phyloP scores from a whole-genome alignment of 2,113 vertebrate genomes.

The Brevimyrus niger region DNA sequence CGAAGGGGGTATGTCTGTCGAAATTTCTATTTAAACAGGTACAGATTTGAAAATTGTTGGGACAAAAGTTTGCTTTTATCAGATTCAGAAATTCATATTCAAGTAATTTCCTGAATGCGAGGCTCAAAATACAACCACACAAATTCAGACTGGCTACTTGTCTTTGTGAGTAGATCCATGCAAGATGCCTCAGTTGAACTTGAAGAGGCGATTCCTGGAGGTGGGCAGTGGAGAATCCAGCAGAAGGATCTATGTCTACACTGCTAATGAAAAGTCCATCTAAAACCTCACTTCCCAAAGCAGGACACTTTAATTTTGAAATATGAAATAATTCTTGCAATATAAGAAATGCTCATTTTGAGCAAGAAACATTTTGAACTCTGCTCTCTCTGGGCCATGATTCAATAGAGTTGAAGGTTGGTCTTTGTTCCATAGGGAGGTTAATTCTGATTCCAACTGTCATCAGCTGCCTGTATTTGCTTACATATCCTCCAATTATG shows the following conservation, averaged over 20 bases:
- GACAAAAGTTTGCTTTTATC: background rate
- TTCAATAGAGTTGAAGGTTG: background rate
- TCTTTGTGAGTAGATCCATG: background rate
- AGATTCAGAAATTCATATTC: background rate
- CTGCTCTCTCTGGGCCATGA: background rate
- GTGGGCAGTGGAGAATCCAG: background rate
- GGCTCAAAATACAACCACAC: background rate
- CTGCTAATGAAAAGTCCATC: background rate
- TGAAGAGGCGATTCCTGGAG: background rate
- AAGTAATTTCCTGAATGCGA: background rate
- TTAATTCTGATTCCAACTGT: background rate
- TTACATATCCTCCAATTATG: background rate
- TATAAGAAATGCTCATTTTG: background rate
- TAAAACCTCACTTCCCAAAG: background rate
- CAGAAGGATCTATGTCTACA: background rate
- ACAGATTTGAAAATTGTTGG: background rate
- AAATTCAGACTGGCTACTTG: background rate
- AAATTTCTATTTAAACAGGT: background rate
- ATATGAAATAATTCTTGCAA: background rate
- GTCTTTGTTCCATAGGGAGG: background rate
- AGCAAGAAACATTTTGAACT: background rate
- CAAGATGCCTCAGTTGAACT: background rate
- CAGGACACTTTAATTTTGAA: background rate
- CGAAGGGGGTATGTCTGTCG: background rate
- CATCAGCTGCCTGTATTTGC: background rate